phyloP scores from a whole-genome alignment of 2,888 invertebrate species.

The Zaprionus lineosus region DNA sequence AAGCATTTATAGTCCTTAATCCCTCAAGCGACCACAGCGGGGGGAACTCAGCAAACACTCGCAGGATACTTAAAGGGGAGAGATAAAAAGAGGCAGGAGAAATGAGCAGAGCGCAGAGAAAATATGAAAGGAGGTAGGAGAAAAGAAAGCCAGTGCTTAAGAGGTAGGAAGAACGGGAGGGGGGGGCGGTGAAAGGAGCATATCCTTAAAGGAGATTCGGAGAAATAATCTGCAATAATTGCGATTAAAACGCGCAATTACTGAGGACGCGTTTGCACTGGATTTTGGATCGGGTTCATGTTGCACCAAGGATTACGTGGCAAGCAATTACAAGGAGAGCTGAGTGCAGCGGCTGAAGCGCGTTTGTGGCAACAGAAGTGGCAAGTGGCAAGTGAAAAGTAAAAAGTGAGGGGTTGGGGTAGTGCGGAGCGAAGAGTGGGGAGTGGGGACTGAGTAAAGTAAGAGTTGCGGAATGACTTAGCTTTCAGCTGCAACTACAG shows the following conservation, averaged over 20 bases:
- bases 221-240: conserved; percentile 68
- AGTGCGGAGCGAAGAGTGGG: neutral
- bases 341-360: too few relatives aligned
- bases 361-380: conserved; percentile 32
- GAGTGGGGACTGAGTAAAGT: neutral
- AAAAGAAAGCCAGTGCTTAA: too few relatives aligned
- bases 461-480: conserved; percentile 18
- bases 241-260: conserved; percentile 73
- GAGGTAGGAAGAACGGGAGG: too few relatives aligned
- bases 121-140: neutral
- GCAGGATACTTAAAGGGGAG: conserved; percentile 3
- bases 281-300: conserved; percentile 19
- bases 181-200: too few relatives aligned
- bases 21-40: conserved; percentile 13
- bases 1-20: conserved; percentile 18
- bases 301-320: conserved; percentile 47
- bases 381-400: neutral
- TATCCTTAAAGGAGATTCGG: conserved; percentile 4
- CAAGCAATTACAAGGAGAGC: too few relatives aligned
- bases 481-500: conserved; percentile 19
- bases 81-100: neutral
- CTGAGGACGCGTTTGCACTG: conserved; percentile 43
- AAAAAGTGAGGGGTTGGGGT: neutral
- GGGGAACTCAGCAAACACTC: conserved; percentile 7
- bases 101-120: neutral